A percentile compares a stretch with the other conserved stretches of the same genome.
These are phyloP conservation scores for Papilio glaucus DNA, from an alignment of 1,140 invertebrate genomes.

Conservation along the genomic window DNA sequence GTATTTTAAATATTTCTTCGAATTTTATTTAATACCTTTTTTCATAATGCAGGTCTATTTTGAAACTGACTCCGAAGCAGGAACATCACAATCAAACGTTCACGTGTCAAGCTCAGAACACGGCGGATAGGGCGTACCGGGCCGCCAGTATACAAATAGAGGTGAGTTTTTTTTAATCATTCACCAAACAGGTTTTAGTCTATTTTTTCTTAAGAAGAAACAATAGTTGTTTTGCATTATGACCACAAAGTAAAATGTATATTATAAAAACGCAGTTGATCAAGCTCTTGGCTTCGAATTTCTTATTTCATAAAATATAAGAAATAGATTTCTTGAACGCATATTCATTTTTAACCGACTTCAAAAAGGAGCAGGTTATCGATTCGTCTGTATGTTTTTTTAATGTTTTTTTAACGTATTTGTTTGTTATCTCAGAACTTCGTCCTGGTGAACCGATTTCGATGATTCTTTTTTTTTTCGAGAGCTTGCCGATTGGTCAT, in stretches of 20 bases:
- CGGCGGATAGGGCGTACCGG: conserved; percentile 91
- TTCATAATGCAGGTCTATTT: conserved; percentile 86
- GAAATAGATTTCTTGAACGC: no score
- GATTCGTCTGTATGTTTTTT: no score
- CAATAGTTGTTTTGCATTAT: neutral
- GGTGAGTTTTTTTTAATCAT: conserved; percentile 76
- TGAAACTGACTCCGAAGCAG: conserved; percentile 93
- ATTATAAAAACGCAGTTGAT: no score
- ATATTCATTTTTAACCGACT: no score
- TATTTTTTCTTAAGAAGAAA: neutral
- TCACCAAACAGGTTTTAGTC: neutral
- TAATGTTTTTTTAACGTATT: no score
- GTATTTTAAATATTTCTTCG: neutral
- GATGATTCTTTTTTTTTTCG: no score
- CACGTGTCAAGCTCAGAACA: conserved; percentile 95
- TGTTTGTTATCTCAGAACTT: no score
- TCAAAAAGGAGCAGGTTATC: no score
- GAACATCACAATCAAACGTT: conserved; percentile 95
- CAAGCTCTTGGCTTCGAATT: neutral
- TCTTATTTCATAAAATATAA: neutral
- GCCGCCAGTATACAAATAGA: conserved; percentile 91
- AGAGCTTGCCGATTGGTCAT: no score
- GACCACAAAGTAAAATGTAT: no score
- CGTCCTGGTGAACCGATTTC: no score
- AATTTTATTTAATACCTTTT: no score